Percentiles rank a stretch among this genome's conserved stretches.
phyloP scores from a whole-genome alignment of 2,113 vertebrate genomes.

The Rhinolophus ferrumequinum region DNA sequence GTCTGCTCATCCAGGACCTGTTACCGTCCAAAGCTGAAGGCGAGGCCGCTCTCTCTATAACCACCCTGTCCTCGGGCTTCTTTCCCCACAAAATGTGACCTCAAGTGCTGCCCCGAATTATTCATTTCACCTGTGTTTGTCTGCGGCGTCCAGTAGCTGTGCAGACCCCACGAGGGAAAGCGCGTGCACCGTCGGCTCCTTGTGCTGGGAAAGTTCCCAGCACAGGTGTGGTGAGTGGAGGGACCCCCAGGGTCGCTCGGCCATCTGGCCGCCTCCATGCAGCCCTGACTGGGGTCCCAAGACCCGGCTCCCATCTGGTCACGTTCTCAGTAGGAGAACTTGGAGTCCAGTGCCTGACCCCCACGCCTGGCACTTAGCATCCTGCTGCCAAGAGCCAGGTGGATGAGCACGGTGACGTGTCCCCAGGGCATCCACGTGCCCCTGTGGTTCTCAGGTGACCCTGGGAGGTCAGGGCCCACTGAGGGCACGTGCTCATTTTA shows the following conservation, averaged over 20 bases:
- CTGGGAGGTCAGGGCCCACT: not conserved
- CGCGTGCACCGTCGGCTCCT: rapidly evolving
- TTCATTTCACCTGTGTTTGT: not conserved
- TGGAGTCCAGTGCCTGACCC: not conserved
- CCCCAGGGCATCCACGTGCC: rapidly evolving
- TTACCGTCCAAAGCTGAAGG: not conserved
- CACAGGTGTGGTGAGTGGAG: rapidly evolving
- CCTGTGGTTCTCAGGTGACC: not conserved
- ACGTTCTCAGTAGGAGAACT: not conserved
- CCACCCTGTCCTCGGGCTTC: not conserved
- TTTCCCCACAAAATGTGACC: not conserved
- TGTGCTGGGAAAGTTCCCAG: not conserved
- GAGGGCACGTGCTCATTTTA: rapidly evolving
- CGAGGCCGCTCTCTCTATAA: not conserved
- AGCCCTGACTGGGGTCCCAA: not conserved
- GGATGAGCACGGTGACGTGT: not conserved
- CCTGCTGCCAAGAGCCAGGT: not conserved
- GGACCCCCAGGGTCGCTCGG: too few species aligned
- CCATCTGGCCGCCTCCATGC: not conserved
- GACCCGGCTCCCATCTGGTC: too few species aligned
- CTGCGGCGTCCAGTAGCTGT: not conserved
- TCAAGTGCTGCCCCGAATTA: rapidly evolving
- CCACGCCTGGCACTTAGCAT: not conserved
- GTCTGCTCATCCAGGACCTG: rapidly evolving
- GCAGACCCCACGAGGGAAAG: too few species aligned